Conservation (phyloP, 2,888 invertebrate species). For the Linnaemya vulpina region DNA sequence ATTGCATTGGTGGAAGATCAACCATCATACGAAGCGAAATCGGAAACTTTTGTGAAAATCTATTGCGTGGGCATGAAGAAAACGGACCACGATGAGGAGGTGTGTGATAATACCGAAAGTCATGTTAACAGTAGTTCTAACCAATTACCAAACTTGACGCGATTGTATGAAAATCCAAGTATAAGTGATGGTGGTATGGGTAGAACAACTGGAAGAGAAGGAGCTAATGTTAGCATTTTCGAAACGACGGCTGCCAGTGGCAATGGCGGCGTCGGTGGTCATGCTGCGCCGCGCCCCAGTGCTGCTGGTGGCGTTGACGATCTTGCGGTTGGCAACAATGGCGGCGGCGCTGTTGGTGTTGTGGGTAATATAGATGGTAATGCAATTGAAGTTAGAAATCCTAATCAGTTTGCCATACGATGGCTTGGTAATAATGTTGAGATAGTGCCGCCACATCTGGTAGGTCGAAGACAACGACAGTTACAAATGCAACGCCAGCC, state of each 20-base stretch:
- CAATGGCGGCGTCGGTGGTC: slow-evolving; percentile 74
- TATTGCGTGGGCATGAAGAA: slow-evolving; percentile 96
- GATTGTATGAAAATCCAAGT: slow-evolving; percentile 68
- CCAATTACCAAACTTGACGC: slow-evolving; percentile 62
- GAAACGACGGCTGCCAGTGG: slow-evolving; percentile 74
- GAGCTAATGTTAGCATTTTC: slow-evolving; percentile 59
- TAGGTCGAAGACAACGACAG: slow-evolving; percentile 59
- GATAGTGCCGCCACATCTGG: slow-evolving; percentile 59
- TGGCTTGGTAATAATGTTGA: slow-evolving; percentile 64
- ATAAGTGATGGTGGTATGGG: slow-evolving; percentile 68
- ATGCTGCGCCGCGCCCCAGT: slow-evolving; percentile 75
- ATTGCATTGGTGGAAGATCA: slow-evolving; percentile 96
- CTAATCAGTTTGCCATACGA: slow-evolving; percentile 60
- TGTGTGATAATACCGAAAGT: slow-evolving; percentile 78
- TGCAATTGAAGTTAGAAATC: slow-evolving; percentile 48
- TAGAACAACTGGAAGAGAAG: slow-evolving; percentile 69
- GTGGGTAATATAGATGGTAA: slow-evolving; percentile 47
- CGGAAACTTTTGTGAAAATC: slow-evolving; percentile 94
- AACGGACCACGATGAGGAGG: slow-evolving; percentile 95
- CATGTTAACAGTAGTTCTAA: slow-evolving; percentile 62
- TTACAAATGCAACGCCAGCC: slow-evolving; percentile 68
- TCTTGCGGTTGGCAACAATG: slow-evolving; percentile 59
- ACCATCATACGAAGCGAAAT: slow-evolving; percentile 91
- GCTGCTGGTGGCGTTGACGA: slow-evolving; percentile 74
- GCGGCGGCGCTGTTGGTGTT: slow-evolving; percentile 23